These are phyloP conservation scores for Melanotus villosus DNA, from an alignment of 2,888 invertebrate species.

Conservation along the genomic window DNA sequence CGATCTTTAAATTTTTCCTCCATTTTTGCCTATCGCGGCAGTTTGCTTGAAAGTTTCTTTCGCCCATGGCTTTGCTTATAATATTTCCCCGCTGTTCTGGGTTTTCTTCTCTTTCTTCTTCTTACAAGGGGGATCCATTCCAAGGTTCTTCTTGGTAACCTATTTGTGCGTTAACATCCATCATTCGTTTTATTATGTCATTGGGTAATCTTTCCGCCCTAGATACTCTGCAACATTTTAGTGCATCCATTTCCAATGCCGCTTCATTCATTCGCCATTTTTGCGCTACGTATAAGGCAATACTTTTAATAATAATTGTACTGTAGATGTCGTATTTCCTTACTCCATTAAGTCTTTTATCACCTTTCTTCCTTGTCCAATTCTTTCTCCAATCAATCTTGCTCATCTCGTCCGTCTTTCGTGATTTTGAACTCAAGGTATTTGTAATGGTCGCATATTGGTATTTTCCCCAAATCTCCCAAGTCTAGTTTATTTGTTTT, in stretches of 20 bases:
- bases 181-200: not conserved
- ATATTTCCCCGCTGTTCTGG: constrained; percentile 18
- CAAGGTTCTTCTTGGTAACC: not conserved
- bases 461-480: constrained; percentile 15
- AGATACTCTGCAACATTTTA: not conserved
- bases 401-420: constrained; percentile 9
- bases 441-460: not conserved
- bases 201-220: no score
- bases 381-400: constrained; percentile 19
- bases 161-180: not conserved
- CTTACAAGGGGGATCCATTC: constrained; percentile 3
- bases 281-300: constrained; percentile 32
- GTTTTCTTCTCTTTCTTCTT: constrained; percentile 11
- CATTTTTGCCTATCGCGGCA: constrained; percentile 8
- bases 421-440: constrained; percentile 4
- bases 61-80: not conserved
- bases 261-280: constrained; percentile 32
- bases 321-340: constrained; percentile 22
- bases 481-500: not conserved
- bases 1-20: constrained; percentile 9
- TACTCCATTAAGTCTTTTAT: constrained; percentile 9
- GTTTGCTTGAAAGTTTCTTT: constrained; percentile 10
- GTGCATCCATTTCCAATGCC: constrained; percentile 38
- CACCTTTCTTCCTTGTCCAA: not conserved
- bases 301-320: constrained; percentile 33